phyloP scores from a whole-genome alignment of 2,113 vertebrate genomes.

The Etheostoma cragini region DNA sequence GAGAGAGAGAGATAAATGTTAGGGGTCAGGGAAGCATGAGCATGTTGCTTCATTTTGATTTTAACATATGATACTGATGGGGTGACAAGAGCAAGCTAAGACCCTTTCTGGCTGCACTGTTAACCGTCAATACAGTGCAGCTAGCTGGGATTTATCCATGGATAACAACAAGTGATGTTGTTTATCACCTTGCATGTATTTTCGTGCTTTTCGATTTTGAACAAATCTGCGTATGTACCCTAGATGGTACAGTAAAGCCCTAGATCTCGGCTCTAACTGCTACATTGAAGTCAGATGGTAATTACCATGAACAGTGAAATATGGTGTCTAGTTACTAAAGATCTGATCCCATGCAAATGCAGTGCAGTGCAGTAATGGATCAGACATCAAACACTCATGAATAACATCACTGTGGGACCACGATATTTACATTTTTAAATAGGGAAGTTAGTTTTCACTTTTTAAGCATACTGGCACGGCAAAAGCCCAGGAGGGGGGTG shows the following conservation, averaged over 20 bases:
- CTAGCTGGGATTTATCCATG: neutral
- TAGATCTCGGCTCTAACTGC: neutral
- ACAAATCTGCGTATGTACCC: neutral
- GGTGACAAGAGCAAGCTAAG: neutral
- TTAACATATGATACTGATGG: neutral
- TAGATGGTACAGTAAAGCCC: neutral
- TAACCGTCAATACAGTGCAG: neutral
- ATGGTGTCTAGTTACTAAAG: neutral
- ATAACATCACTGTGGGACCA: slow-evolving; percentile 2
- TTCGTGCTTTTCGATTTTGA: neutral
- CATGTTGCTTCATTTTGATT: neutral
- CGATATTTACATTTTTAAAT: slow-evolving; percentile 42
- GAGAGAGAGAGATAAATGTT: slow-evolving; percentile 14
- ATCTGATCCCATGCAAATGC: slow-evolving; percentile 27
- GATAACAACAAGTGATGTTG: neutral
- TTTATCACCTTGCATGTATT: neutral
- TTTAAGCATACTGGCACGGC: slow-evolving; percentile 8
- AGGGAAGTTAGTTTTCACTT: slow-evolving; percentile 16
- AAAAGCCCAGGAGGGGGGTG: accelerated
- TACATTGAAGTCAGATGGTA: slow-evolving; percentile 30
- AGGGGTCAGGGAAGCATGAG: neutral
- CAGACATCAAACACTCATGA: slow-evolving; percentile 27
- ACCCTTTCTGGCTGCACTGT: neutral
- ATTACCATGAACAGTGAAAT: slow-evolving; percentile 30
- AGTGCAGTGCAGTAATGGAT: slow-evolving; percentile 25